phyloP scores from a whole-genome alignment of 1,140 invertebrate genomes.

The Zaprionus ghesquierei region DNA sequence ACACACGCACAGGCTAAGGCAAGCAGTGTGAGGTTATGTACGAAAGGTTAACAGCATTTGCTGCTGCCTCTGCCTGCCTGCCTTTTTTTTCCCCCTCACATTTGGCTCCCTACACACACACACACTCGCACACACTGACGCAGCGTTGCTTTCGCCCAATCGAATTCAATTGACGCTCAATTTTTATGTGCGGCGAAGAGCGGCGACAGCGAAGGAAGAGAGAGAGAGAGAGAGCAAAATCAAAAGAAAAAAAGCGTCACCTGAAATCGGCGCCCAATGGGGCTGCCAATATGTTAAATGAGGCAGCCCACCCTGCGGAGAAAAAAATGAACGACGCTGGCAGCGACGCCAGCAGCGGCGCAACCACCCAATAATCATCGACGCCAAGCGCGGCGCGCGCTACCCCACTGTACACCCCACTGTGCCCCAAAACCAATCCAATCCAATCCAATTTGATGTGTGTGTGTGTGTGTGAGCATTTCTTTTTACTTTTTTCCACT shows the following conservation, averaged over 20 bases:
- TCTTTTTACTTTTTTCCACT: conserved; percentile 39
- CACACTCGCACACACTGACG: conserved; percentile 21
- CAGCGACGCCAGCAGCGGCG: not conserved
- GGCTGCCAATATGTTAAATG: conserved; percentile 57
- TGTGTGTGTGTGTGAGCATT: conserved; percentile 34
- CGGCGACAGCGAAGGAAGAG: conserved; percentile 23
- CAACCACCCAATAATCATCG: conserved; percentile 50
- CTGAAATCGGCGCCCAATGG: conserved; percentile 37
- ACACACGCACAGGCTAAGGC: not conserved
- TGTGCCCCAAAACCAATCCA: conserved; percentile 56
- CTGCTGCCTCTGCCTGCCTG: conserved; percentile 24
- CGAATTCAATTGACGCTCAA: conserved; percentile 82
- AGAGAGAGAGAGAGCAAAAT: not conserved
- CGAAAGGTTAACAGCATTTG: conserved; percentile 76
- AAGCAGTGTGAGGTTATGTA: conserved; percentile 48
- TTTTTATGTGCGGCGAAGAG: conserved; percentile 74
- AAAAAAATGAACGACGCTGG: not conserved
- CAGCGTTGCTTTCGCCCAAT: conserved; percentile 73
- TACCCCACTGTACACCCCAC: conserved; percentile 44
- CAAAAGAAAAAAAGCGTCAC: conserved; percentile 26
- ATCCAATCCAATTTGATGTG: conserved; percentile 75
- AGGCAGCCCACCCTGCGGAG: conserved; percentile 25
- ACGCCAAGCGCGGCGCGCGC: too few species aligned
- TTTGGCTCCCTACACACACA: conserved; percentile 60
- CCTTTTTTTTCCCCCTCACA: conserved; percentile 42